phyloP scores from a whole-genome alignment of 2,888 invertebrate species.

The Anagyrus pseudococci region DNA sequence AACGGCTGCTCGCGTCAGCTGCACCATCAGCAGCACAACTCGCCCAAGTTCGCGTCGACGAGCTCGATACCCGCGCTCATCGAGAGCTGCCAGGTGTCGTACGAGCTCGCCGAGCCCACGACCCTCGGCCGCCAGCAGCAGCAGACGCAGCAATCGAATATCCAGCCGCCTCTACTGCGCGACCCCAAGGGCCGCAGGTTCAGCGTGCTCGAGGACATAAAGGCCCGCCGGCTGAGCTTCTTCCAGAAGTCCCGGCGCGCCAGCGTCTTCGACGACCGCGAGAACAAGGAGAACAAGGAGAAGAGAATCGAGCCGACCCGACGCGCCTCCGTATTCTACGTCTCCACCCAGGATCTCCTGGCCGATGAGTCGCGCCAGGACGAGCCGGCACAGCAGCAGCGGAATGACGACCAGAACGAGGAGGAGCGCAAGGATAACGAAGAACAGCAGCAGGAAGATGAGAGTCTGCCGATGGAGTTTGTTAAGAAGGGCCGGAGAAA shows the following conservation, averaged over 20 bases:
- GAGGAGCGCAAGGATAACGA: conserved; percentile 44
- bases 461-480: conserved; percentile 37
- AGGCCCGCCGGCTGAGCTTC: conserved; percentile 55
- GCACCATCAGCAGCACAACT: conserved; percentile 23
- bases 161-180: conserved; percentile 42
- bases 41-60: conserved; percentile 54
- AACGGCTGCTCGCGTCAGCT: conserved; percentile 45
- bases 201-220: conserved; percentile 59
- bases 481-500: conserved; percentile 68
- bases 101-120: conserved; percentile 11
- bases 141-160: background rate
- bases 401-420: conserved; percentile 40
- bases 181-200: conserved; percentile 53
- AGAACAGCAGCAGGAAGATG: conserved; percentile 54
- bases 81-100: conserved; percentile 40
- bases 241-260: conserved; percentile 53
- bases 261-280: conserved; percentile 50
- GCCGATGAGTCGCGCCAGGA: conserved; percentile 42
- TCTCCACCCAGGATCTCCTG: conserved; percentile 49
- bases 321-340: conserved; percentile 57
- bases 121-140: conserved; percentile 9
- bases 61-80: conserved; percentile 56
- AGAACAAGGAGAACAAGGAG: conserved; percentile 49
- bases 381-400: background rate
- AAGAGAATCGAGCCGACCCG: conserved; percentile 40